Conservation (phyloP, 2,113 vertebrate genomes). For the Bambusicola thoracicus region DNA sequence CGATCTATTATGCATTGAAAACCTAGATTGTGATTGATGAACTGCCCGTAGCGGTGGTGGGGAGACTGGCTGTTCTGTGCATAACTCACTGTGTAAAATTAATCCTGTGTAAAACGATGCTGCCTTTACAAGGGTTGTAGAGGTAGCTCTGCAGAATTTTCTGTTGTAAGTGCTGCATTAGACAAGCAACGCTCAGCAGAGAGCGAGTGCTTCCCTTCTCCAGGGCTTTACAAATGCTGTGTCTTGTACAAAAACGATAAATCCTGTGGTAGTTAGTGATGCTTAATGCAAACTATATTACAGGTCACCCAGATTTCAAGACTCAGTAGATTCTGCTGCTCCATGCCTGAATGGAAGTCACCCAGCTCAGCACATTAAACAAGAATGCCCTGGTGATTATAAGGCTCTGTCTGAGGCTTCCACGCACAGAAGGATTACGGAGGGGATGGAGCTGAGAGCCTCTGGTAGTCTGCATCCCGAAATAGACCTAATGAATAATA, state of each 20-base stretch:
- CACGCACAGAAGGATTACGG: slow-evolving; percentile 71
- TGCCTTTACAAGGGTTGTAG: slow-evolving; percentile 24
- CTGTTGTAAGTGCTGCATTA: background rate
- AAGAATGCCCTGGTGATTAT: slow-evolving; percentile 86
- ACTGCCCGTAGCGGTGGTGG: background rate
- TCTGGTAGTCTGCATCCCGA: slow-evolving; percentile 70
- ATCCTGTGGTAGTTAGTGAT: background rate
- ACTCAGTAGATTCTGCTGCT: slow-evolving; percentile 73
- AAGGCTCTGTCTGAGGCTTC: slow-evolving; percentile 75
- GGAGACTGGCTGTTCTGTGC: background rate
- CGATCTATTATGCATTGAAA: slow-evolving; percentile 47
- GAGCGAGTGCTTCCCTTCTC: background rate
- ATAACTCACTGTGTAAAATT: slow-evolving; percentile 30
- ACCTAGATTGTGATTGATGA: slow-evolving; percentile 41
- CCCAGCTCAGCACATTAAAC: slow-evolving; percentile 87
- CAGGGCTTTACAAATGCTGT: background rate
- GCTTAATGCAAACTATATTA: slow-evolving; percentile 70
- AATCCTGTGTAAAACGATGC: slow-evolving; percentile 8
- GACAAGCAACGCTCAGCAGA: background rate
- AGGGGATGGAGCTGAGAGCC: slow-evolving; percentile 72
- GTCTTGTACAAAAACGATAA: slow-evolving; percentile 27
- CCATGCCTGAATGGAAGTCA: slow-evolving; percentile 76
- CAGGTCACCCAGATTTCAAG: slow-evolving; percentile 81
- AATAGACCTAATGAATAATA: slow-evolving; percentile 73
- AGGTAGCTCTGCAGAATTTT: background rate